These are phyloP conservation scores for Phrynosoma blainvillii DNA, from an alignment of 2,113 vertebrate genomes.

Conservation along the genomic window DNA sequence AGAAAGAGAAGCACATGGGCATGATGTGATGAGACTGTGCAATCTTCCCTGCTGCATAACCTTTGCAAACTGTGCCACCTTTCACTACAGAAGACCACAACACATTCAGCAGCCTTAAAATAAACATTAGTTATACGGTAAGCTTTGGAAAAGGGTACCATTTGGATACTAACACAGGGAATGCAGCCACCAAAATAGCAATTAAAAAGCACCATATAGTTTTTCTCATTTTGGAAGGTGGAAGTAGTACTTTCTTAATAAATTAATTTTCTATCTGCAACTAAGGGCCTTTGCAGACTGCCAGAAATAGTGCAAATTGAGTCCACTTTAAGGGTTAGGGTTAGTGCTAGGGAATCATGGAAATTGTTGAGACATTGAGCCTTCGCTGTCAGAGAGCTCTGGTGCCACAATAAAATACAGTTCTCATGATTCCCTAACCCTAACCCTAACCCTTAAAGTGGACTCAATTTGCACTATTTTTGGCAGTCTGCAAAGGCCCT, in stretches of 20 bases:
- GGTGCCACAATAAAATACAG: too few relatives aligned
- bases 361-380: too few relatives aligned
- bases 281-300: too few relatives aligned
- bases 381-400: too few relatives aligned
- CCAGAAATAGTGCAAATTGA: too few relatives aligned
- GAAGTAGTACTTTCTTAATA: not conserved
- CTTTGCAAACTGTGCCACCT: not conserved
- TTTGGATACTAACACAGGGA: not conserved
- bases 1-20: constrained; percentile 17
- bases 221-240: not conserved
- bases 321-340: too few relatives aligned
- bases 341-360: too few relatives aligned
- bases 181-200: not conserved
- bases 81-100: not conserved
- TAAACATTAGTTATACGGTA: not conserved
- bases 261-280: not conserved
- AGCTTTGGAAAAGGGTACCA: not conserved
- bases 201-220: not conserved
- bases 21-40: not conserved
- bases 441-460: too few relatives aligned
- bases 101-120: not conserved
- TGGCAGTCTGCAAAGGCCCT: too few relatives aligned
- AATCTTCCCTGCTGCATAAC: constrained; percentile 32
- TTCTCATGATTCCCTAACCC: too few relatives aligned
- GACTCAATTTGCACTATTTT: too few relatives aligned